These are phyloP conservation scores for Philotrypesis tridentata DNA, from an alignment of 1,140 invertebrate species.

Conservation along the genomic window DNA sequence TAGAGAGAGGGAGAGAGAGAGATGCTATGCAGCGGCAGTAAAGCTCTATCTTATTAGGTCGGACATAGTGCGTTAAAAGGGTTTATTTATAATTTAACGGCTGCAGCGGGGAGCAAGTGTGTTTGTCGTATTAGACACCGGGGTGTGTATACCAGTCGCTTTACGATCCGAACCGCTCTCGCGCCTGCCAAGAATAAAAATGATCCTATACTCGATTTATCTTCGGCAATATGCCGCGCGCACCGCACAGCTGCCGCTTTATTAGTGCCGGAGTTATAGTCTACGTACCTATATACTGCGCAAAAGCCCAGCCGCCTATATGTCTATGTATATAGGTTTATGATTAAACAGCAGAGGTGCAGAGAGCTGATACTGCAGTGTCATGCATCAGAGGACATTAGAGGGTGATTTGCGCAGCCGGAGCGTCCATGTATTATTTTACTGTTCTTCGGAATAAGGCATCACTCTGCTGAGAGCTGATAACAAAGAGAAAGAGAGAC, in stretches of 20 bases:
- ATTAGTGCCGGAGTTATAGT: no score
- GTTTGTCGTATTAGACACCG: neutral
- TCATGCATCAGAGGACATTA: neutral
- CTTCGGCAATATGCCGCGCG: neutral
- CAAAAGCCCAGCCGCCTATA: no score
- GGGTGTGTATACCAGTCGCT: neutral
- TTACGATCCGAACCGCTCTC: neutral
- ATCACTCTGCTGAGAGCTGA: neutral
- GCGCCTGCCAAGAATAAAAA: neutral
- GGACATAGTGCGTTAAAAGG: neutral
- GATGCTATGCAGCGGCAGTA: neutral
- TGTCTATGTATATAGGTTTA: neutral
- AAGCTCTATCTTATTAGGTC: neutral
- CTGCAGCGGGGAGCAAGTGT: neutral
- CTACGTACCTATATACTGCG: no score
- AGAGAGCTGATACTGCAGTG: neutral
- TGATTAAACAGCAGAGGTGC: neutral
- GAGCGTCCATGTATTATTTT: no score
- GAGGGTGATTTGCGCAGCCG: neutral
- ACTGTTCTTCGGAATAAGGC: neutral
- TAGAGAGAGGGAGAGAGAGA: neutral
- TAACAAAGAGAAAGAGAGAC: no score
- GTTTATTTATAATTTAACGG: conserved; percentile 13
- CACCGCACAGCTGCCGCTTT: no score
- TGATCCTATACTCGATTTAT: neutral